A percentile compares a stretch with the other conserved stretches of the same genome.
Evolutionary conservation across 2,113 vertebrate species (phyloP).

Genomic region (Fulmarus glacialis): DNA sequence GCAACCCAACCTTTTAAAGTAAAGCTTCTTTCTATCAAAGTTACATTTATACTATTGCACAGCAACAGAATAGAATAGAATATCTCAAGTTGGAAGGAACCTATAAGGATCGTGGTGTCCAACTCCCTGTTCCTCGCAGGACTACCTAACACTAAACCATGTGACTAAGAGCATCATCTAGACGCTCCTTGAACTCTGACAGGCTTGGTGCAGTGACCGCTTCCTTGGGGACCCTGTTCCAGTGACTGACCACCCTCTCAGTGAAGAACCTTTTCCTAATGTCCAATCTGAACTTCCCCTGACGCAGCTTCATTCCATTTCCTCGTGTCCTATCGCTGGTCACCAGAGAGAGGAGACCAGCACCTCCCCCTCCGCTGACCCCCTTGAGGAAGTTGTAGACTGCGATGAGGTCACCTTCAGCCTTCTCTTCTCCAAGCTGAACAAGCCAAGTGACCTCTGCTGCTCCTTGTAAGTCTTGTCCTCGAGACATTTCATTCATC

Average conservation of each 20-base stretch:
- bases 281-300: not conserved
- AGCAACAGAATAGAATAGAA: not conserved
- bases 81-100: not conserved
- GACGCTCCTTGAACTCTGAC: not conserved
- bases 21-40: not conserved
- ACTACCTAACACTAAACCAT: not conserved
- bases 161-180: not conserved
- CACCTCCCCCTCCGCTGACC: not conserved
- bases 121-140: not conserved
- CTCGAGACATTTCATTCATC: not conserved
- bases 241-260: not conserved
- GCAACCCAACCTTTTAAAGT: not conserved
- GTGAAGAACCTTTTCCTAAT: not conserved
- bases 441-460: not conserved
- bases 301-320: not conserved
- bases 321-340: rapidly evolving
- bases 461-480: not conserved
- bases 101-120: not conserved
- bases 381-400: not conserved
- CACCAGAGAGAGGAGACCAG: not conserved
- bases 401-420: not conserved
- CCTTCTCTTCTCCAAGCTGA: not conserved
- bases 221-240: not conserved
- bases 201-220: not conserved
- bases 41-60: not conserved